phyloP scores from a whole-genome alignment of 1,140 invertebrate species.

The Holcopasites calliopsidis region DNA sequence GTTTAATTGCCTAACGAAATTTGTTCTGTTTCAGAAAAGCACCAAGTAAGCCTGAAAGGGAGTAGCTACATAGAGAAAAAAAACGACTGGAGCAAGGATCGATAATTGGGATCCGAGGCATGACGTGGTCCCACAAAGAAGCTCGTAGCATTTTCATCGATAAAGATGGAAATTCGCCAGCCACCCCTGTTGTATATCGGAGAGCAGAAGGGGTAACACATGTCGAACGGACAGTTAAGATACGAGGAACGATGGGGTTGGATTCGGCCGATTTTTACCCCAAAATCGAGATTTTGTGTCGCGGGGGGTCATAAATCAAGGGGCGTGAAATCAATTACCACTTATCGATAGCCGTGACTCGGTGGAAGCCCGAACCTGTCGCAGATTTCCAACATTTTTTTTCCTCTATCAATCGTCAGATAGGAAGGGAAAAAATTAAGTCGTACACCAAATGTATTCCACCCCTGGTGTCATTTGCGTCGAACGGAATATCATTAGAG shows the following conservation, averaged over 20 bases:
- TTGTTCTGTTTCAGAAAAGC: too few species aligned
- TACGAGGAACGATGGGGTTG: constrained; percentile 67
- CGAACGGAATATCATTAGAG: background rate
- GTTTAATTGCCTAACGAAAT: too few species aligned
- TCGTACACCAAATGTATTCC: background rate
- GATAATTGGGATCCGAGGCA: background rate
- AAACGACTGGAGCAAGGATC: background rate
- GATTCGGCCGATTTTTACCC: constrained; percentile 68
- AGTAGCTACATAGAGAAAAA: too few species aligned
- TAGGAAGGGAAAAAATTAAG: constrained; percentile 4
- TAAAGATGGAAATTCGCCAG: constrained; percentile 75
- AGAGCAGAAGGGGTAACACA: constrained; percentile 72
- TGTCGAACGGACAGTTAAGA: constrained; percentile 57
- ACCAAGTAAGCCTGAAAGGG: too few species aligned
- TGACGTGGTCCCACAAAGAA: constrained; percentile 31
- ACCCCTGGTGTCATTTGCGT: background rate
- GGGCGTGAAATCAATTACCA: constrained; percentile 78
- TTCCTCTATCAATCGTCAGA: background rate
- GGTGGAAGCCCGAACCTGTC: constrained; percentile 64
- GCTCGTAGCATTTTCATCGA: constrained; percentile 65
- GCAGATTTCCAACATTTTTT: background rate
- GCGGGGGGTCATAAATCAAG: constrained; percentile 74
- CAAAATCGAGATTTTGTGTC: constrained; percentile 66
- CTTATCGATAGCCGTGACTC: constrained; percentile 67
- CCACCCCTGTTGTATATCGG: constrained; percentile 50